These are phyloP conservation scores for Chromis chromis DNA, from an alignment of 2,797 vertebrate genomes.

Conservation along the genomic window DNA sequence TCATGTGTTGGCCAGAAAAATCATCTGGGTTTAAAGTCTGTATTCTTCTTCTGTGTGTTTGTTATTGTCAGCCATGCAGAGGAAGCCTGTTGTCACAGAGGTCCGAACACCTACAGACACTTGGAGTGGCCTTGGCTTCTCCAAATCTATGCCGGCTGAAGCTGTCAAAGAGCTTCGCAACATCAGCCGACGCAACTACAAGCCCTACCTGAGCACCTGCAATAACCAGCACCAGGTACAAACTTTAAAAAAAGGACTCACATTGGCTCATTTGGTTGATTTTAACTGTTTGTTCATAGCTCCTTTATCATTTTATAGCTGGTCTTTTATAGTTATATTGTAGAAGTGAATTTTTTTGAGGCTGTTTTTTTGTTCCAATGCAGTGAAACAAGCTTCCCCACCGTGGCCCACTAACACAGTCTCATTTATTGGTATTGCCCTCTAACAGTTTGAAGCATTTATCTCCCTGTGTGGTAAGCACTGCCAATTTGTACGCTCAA, in stretches of 20 bases:
- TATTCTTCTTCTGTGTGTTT: conserved; percentile 22
- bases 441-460: conserved; percentile 60
- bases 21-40: neutral
- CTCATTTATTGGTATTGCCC: conserved; percentile 52
- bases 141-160: conserved; percentile 88
- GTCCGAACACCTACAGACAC: conserved; percentile 87
- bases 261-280: neutral
- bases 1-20: neutral
- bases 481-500: conserved; percentile 65
- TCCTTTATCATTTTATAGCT: neutral
- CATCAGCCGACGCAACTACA: conserved; percentile 85
- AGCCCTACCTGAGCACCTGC: conserved; percentile 80
- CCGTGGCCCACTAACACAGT: conserved; percentile 22
- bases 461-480: conserved; percentile 60
- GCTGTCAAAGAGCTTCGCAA: conserved; percentile 85
- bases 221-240: conserved; percentile 75
- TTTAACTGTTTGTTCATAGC: neutral
- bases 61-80: conserved; percentile 83
- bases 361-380: conserved; percentile 30
- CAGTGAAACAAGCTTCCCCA: conserved; percentile 37
- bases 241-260: neutral
- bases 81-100: conserved; percentile 86
- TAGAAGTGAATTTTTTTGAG: conserved; percentile 17
- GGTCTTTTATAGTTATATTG: neutral
- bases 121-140: conserved; percentile 90